phyloP scores from a whole-genome alignment of 1,140 invertebrate genomes.

The Polypedilum pembai region DNA sequence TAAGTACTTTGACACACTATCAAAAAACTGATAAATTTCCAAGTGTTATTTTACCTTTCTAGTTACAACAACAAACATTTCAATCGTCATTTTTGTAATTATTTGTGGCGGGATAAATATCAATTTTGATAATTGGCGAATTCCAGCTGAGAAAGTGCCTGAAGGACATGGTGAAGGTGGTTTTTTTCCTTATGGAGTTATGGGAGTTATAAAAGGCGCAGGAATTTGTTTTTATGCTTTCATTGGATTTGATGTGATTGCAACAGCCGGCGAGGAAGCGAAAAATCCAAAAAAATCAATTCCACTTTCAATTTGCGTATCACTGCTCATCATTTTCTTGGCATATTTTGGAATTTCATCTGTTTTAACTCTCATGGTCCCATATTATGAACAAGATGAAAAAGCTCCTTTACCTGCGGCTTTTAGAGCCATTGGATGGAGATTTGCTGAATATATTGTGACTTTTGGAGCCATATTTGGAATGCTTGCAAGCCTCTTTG shows the following conservation, averaged over 20 bases:
- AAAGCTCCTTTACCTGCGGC: conserved; percentile 64
- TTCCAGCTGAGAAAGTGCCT: conserved; percentile 50
- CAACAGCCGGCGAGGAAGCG: conserved; percentile 76
- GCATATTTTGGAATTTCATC: conserved; percentile 82
- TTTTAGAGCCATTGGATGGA: conserved; percentile 59
- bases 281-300: conserved; percentile 81
- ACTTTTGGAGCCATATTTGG: conserved; percentile 65
- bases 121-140: conserved; percentile 59
- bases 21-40: background rate
- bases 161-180: conserved; percentile 59
- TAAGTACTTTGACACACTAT: background rate
- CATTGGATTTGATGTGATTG: conserved; percentile 85
- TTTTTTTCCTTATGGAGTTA: conserved; percentile 73
- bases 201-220: conserved; percentile 71
- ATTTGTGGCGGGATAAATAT: conserved; percentile 61
- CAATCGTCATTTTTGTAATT: conserved; percentile 67
- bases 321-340: conserved; percentile 71
- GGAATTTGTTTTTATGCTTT: conserved; percentile 88
- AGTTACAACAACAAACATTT: conserved; percentile 64
- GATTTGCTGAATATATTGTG: conserved; percentile 63
- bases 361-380: conserved; percentile 80
- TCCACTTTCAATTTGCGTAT: conserved; percentile 78
- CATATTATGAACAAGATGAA: conserved; percentile 73
- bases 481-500: conserved; percentile 66
- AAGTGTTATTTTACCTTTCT: background rate